Conservation (phyloP, 64 coral and sea anemone genomes). For the Stichodactyla helianthus region DNA sequence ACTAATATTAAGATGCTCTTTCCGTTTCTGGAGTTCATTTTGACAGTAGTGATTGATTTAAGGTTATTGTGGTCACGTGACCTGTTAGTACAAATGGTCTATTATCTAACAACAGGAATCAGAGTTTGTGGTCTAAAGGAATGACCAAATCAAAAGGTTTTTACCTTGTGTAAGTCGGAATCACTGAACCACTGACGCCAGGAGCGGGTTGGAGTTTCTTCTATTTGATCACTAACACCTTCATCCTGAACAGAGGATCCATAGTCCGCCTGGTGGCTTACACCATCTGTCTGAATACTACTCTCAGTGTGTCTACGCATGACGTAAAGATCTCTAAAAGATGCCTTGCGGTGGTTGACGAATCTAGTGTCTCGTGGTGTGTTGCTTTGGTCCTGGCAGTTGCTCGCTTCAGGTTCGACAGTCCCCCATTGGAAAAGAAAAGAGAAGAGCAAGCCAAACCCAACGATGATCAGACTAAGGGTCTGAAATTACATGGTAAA, state of each 20-base stretch:
- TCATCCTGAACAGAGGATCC: background rate
- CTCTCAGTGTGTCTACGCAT: conserved; percentile 6
- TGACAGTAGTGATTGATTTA: too few species aligned
- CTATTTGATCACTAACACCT: background rate
- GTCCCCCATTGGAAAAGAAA: conserved; percentile 81
- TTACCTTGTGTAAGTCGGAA: conserved; percentile 65
- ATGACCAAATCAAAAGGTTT: background rate
- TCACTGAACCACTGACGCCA: conserved; percentile 86
- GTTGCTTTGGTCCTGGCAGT: background rate
- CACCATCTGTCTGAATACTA: background rate
- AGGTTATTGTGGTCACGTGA: too few species aligned
- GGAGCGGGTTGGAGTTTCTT: background rate
- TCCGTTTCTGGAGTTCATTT: too few species aligned
- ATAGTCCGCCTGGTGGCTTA: background rate
- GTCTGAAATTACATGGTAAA: conserved; percentile 21
- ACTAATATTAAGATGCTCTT: too few species aligned
- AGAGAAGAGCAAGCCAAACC: conserved; percentile 51
- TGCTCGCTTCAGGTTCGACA: conserved; percentile 32
- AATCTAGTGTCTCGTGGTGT: background rate
- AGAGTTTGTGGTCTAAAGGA: too few species aligned
- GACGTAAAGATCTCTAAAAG: conserved; percentile 22
- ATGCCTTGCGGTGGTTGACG: background rate
- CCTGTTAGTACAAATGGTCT: too few species aligned
- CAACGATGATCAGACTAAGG: conserved; percentile 60
- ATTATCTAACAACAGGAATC: too few species aligned